Conservation (phyloP, 2,113 vertebrate genomes). For the Actenoides lindsayi region DNA sequence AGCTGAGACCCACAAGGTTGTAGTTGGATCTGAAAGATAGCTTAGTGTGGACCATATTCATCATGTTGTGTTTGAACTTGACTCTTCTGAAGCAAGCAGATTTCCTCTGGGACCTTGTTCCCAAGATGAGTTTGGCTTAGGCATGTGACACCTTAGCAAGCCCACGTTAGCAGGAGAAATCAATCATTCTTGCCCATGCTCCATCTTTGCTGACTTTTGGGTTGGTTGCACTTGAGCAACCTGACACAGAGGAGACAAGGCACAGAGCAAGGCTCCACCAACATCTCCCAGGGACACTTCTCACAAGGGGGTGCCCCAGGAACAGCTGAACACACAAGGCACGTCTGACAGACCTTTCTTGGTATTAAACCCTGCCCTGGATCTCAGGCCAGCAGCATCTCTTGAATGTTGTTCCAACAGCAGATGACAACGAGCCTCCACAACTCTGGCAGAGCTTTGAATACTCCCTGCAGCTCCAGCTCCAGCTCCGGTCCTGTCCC, state of each 20-base stretch:
- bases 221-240: rapidly evolving
- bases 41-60: rapidly evolving
- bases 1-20: rapidly evolving
- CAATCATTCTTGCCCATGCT: rapidly evolving
- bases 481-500: not conserved
- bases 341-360: rapidly evolving
- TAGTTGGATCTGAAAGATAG: not conserved
- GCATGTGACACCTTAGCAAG: not conserved
- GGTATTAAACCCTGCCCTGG: not conserved
- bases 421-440: rapidly evolving
- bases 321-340: rapidly evolving
- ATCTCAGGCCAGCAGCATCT: not conserved
- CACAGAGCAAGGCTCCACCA: not conserved
- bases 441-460: rapidly evolving
- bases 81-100: not conserved
- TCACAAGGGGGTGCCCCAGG: rapidly evolving
- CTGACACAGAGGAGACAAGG: not conserved
- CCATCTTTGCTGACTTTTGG: not conserved
- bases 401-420: not conserved
- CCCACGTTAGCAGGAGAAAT: not conserved
- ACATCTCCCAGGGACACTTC: not conserved
- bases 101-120: not conserved
- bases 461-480: not conserved
- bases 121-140: not conserved
- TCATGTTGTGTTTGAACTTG: rapidly evolving